Conservation (phyloP, 2,888 invertebrate species). For the Lasioglossum vierecki region DNA sequence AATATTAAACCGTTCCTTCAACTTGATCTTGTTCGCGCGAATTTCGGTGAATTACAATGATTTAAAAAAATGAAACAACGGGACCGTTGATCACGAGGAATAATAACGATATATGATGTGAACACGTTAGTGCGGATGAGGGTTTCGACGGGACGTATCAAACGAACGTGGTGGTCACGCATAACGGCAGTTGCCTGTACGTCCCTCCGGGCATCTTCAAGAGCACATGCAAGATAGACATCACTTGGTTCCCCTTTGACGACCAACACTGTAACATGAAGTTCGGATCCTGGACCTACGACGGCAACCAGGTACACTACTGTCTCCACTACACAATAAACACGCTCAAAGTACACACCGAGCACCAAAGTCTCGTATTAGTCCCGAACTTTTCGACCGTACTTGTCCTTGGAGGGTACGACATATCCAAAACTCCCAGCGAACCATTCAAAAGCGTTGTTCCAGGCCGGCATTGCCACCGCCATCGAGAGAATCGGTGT, state of each 20-base stretch:
- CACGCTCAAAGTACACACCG: slow-evolving; percentile 67
- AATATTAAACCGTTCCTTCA: not conserved
- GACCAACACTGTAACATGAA: slow-evolving; percentile 99
- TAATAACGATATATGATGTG: slow-evolving; percentile 73
- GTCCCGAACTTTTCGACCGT: slow-evolving; percentile 38
- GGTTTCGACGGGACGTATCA: slow-evolving; percentile 99
- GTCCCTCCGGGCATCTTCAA: slow-evolving; percentile 99
- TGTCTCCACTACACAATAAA: slow-evolving; percentile 77
- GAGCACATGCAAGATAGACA: slow-evolving; percentile 99
- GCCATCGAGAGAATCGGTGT: slow-evolving; percentile 3
- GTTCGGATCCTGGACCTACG: slow-evolving; percentile 99
- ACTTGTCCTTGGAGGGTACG: slow-evolving; percentile 8
- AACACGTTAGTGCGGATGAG: slow-evolving; percentile 96
- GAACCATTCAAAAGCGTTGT: not conserved
- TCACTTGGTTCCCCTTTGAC: slow-evolving; percentile 99
- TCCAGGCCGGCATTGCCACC: not conserved
- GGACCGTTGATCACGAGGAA: slow-evolving; percentile 54
- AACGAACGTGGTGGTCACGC: slow-evolving; percentile 99
- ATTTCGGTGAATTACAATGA: not conserved
- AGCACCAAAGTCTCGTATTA: slow-evolving; percentile 60
- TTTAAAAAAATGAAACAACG: slow-evolving; percentile 35
- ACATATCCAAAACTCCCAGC: not conserved
- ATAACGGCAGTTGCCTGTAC: slow-evolving; percentile 99
- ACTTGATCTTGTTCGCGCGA: slow-evolving; percentile 24
- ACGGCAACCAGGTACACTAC: slow-evolving; percentile 95